Base-by-base conservation (phyloP, 2,888 invertebrate genomes). In the Drosophila cyrtoloma region DNA sequence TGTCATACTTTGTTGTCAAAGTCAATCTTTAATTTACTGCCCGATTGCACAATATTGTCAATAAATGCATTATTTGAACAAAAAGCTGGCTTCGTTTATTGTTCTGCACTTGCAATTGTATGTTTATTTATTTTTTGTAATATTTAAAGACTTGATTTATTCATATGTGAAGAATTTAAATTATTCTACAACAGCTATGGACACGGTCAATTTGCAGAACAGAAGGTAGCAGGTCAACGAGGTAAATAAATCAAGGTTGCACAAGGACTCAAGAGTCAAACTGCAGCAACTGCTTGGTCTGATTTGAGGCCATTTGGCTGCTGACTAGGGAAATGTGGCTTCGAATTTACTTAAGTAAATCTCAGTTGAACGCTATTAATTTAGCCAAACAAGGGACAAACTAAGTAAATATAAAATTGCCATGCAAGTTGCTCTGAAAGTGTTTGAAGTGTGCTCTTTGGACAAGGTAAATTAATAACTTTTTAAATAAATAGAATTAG, bases 301-400 rank as follows among this genome's bases (percentile, higher is more conserved):
- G 37, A 39, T 44, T 5, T 26, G 26, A 28, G n/a, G 32, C 52
- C 35, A 60, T 42, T 32, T 65, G 65, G 37, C 66, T 52, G 67
- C 39, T 61, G 32, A 68, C 69, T 68, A 28, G 69, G 74, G 71
- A 86, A 79, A 80, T 75, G 72, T 72, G 81, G 75, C 73, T 75
- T 77, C 58, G 74, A 71, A 75, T 82, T 87, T 86, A 51, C 75
- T 75, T 78, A 86, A 86, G 77, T 75, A 76, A 90, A 89, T 82
- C 84, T 85, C 76, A 80, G 75, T 79, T 77, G 76, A 88, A 83
- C 73, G 73, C 78, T 81, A 78, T 91, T 82, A 81, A 88, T 82
- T 87, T 77, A 74, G 65, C 73, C 33, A 62, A 44, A 6, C 56
- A 28, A 39, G 61, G 44, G 12, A 56, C 32, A 58, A 64, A 33